phyloP scores from a whole-genome alignment of 2,888 invertebrate species.

The Iphiclides podalirius region DNA sequence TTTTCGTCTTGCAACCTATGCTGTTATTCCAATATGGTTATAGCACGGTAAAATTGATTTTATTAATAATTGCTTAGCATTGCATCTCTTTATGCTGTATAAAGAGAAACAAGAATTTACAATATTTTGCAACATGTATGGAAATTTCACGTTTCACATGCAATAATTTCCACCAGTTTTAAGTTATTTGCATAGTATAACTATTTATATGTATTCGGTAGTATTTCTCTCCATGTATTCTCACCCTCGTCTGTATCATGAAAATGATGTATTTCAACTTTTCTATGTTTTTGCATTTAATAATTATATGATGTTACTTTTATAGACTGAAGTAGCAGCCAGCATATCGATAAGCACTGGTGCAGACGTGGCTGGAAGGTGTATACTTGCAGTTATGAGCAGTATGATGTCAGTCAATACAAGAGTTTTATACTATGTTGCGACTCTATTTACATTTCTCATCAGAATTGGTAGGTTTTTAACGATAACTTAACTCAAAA shows the following conservation, averaged over 20 bases:
- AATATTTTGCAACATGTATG: no score
- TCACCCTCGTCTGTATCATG: no score
- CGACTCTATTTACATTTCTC: conserved; percentile 55
- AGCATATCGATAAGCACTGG: conserved; percentile 66
- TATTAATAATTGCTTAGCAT: background rate
- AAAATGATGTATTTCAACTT: no score
- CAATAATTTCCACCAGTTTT: no score
- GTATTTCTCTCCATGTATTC: no score
- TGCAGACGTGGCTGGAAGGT: conserved; percentile 65
- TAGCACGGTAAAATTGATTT: conserved; percentile 44
- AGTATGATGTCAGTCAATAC: conserved; percentile 52
- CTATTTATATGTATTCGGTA: no score
- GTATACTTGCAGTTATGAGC: conserved; percentile 56
- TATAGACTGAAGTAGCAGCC: conserved; percentile 61
- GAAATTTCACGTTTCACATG: no score
- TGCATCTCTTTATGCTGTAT: background rate
- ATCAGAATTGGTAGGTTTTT: conserved; percentile 53
- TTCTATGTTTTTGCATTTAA: no score
- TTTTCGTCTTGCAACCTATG: conserved; percentile 82
- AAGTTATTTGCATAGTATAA: no score
- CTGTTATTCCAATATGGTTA: conserved; percentile 80
- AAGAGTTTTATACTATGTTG: conserved; percentile 54
- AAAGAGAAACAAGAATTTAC: no score
- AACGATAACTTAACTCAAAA: no score
- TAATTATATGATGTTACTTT: conserved; percentile 26